These are phyloP conservation scores for Folsomia candida DNA, from an alignment of 2,888 invertebrate genomes.

Conservation along the genomic window DNA sequence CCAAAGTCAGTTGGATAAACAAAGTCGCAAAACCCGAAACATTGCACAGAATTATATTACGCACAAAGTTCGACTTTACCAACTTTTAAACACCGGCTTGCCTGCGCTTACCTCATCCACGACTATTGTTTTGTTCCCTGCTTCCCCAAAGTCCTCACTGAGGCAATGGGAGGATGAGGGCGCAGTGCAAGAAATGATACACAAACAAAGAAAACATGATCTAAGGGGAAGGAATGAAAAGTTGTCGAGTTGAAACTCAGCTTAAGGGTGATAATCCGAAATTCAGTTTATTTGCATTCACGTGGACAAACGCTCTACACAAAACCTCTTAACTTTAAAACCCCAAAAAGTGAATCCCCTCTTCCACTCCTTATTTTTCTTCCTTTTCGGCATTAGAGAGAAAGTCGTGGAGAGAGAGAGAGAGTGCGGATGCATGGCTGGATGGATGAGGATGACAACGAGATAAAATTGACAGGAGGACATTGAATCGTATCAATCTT, in stretches of 20 bases:
- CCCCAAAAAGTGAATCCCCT: neutral
- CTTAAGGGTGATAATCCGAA: neutral
- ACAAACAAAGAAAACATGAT: neutral
- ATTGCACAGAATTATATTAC: too few species aligned
- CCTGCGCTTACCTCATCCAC: too few species aligned
- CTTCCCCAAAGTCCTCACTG: too few species aligned
- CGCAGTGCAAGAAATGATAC: neutral
- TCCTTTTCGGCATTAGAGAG: neutral
- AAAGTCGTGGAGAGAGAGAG: neutral
- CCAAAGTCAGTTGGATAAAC: too few species aligned
- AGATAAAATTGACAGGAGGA: neutral
- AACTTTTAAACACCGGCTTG: too few species aligned
- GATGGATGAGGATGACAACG: neutral
- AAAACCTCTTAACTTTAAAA: neutral
- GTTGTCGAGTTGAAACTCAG: neutral
- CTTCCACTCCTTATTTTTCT: neutral
- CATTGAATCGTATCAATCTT: slow-evolving; percentile 2
- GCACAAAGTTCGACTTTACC: too few species aligned
- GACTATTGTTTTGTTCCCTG: too few species aligned
- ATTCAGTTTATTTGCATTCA: neutral
- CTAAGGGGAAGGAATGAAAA: neutral
- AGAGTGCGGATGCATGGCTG: neutral
- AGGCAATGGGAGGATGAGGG: too few species aligned
- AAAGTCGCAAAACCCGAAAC: too few species aligned
- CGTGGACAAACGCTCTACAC: neutral